Percentiles rank a stretch among this genome's conserved stretches.
Evolutionary conservation across 2,888 invertebrate species (phyloP).

Genomic region (Rosalia funebris): DNA sequence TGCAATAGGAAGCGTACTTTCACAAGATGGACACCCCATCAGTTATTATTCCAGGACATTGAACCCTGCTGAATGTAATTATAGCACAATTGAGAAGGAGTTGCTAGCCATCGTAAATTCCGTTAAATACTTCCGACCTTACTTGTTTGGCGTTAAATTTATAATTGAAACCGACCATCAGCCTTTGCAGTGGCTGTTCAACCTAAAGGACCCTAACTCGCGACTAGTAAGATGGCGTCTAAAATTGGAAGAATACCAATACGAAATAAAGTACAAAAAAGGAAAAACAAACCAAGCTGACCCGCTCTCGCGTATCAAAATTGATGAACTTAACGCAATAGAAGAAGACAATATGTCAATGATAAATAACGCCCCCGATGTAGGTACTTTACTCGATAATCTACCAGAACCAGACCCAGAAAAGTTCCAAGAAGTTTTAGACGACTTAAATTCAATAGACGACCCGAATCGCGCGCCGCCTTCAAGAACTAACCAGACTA

Average conservation of each 20-base stretch:
- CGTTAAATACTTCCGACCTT: too few species aligned
- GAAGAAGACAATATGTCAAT: constrained; percentile 9
- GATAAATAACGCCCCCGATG: constrained; percentile 2
- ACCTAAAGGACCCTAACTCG: constrained; percentile 46
- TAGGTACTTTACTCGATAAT: too few species aligned
- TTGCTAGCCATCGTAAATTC: constrained; percentile 40
- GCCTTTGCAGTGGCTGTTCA: constrained; percentile 47
- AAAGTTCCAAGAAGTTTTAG: constrained; percentile 1
- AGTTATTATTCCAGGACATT: constrained; percentile 43
- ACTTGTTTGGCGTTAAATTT: too few species aligned
- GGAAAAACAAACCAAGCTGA: constrained; percentile 43
- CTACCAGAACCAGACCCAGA: too few species aligned
- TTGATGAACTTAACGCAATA: constrained; percentile 18
- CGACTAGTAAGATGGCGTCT: constrained; percentile 51
- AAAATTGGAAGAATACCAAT: constrained; percentile 51
- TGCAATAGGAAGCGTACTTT: constrained; percentile 42
- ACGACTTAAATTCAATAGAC: background rate
- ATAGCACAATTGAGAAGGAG: constrained; percentile 45
- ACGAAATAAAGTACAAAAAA: constrained; percentile 45
- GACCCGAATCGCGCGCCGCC: background rate
- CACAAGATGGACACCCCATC: constrained; percentile 43
- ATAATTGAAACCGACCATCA: constrained; percentile 54
- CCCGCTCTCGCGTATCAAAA: constrained; percentile 23
- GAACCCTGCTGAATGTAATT: too few species aligned
- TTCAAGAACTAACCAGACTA: background rate